A percentile compares a stretch with the other conserved stretches of the same genome.
Evolutionary conservation across 2,113 vertebrate genomes (phyloP).

Genomic region (Promerops cafer): DNA sequence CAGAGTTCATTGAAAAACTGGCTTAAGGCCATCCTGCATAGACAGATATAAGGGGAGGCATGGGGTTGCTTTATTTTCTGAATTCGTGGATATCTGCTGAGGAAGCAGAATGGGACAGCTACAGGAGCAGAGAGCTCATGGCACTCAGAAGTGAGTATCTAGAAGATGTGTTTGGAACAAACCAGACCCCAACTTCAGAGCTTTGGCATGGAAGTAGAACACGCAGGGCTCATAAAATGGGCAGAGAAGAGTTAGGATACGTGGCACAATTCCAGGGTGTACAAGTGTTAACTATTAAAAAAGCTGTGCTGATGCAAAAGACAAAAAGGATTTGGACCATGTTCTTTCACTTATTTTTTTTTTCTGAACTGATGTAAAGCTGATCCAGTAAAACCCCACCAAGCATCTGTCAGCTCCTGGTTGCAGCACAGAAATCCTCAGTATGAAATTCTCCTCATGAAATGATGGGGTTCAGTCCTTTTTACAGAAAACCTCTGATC

Average conservation of each 20-base stretch:
- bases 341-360: background rate
- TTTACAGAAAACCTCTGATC: background rate
- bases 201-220: background rate
- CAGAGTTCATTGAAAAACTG: background rate
- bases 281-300: constrained; percentile 31
- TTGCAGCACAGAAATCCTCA: background rate
- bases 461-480: background rate
- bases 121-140: background rate
- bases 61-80: background rate
- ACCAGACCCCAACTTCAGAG: background rate
- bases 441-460: background rate
- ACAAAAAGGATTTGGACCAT: background rate
- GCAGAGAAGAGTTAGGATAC: background rate
- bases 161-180: background rate
- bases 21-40: background rate
- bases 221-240: background rate
- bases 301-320: background rate
- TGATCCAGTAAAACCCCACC: background rate
- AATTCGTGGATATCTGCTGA: background rate
- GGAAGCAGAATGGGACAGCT: background rate
- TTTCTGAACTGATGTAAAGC: background rate
- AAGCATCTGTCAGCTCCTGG: background rate
- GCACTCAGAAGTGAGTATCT: background rate
- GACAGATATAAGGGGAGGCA: accelerated
- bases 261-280: background rate